These are phyloP conservation scores for Todiramphus saurophagus DNA, from an alignment of 2,113 vertebrate genomes.

Conservation along the genomic window DNA sequence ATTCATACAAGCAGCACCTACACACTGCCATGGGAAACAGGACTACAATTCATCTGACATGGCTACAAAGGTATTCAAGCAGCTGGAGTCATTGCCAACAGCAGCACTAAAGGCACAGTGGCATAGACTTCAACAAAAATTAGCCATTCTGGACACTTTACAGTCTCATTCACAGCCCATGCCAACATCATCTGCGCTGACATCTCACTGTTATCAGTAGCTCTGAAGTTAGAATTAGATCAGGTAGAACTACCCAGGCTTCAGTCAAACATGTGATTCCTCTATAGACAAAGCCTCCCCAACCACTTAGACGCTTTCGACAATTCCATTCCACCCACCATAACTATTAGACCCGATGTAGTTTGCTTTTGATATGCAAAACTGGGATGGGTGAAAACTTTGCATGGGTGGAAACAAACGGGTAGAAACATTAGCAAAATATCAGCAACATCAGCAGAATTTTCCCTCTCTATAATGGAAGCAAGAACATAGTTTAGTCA, in stretches of 20 bases:
- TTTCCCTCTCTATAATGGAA: neutral
- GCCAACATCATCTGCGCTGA: neutral
- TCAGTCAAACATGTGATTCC: neutral
- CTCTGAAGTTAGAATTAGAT: slow-evolving; percentile 9
- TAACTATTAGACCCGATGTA: slow-evolving; percentile 7
- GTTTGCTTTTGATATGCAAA: slow-evolving; percentile 55
- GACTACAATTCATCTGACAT: neutral
- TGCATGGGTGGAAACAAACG: slow-evolving; percentile 54
- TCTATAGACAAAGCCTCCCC: neutral
- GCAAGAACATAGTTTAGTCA: slow-evolving; percentile 1
- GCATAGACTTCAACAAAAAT: neutral
- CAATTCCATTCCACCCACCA: slow-evolving; percentile 38
- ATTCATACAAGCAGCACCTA: neutral
- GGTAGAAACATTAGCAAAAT: slow-evolving; percentile 41
- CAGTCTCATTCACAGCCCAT: neutral
- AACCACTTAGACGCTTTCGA: neutral
- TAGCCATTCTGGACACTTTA: neutral
- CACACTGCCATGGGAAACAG: neutral
- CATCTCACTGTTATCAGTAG: neutral
- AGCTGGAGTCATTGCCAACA: neutral
- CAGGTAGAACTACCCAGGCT: neutral
- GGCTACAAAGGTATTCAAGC: neutral
- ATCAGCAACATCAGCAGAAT: slow-evolving; percentile 49
- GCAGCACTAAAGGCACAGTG: neutral
- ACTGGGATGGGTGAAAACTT: slow-evolving; percentile 23